Conservation (phyloP, 2,113 vertebrate species). For the Hipposideros armiger region DNA sequence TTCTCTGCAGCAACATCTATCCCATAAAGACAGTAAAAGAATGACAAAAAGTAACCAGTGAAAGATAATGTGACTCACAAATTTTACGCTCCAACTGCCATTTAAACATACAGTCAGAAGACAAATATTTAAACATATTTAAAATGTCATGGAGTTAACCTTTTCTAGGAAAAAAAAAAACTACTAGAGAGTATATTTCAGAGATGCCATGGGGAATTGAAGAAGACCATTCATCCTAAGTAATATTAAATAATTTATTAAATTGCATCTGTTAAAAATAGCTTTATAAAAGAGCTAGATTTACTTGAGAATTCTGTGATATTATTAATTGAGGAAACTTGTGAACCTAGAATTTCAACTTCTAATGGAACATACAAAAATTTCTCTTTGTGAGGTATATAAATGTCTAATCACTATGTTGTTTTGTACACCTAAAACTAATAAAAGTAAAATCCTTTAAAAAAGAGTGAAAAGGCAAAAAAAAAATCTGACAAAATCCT, state of each 20-base stretch:
- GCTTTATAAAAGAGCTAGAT: background rate
- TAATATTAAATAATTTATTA: slow-evolving; percentile 19
- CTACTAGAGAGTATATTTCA: background rate
- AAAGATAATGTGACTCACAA: background rate
- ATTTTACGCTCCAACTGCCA: background rate
- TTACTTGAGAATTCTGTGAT: background rate
- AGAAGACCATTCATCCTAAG: background rate
- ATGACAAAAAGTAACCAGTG: background rate
- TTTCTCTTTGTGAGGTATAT: background rate
- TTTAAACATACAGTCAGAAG: background rate
- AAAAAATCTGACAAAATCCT: background rate
- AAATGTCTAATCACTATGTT: too few relatives aligned
- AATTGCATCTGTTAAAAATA: background rate
- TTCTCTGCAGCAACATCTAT: background rate
- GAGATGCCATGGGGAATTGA: background rate
- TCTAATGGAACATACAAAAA: background rate
- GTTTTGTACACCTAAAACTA: too few relatives aligned
- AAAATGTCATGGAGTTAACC: background rate
- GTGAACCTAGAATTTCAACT: background rate
- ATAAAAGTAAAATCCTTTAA: too few relatives aligned
- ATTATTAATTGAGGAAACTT: background rate
- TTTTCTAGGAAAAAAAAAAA: background rate
- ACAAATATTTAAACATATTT: slow-evolving; percentile 3
- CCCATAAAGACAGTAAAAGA: background rate
- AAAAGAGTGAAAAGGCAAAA: too few relatives aligned